Conservation (phyloP, 2,113 vertebrate genomes). For the Larimichthys polyactis region DNA sequence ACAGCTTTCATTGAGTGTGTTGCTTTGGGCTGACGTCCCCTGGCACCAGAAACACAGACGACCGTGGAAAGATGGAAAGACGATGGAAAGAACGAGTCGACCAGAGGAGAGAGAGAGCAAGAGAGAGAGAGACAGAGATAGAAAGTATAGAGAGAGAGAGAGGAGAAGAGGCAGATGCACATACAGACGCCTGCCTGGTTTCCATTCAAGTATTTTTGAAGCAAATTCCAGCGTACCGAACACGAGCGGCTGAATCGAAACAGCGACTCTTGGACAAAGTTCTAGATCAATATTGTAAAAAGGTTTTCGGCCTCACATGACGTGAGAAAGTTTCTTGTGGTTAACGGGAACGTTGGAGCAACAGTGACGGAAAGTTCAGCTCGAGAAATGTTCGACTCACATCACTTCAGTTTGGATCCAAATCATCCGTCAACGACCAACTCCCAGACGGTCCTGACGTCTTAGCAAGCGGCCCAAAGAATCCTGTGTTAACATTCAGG, state of each 20-base stretch:
- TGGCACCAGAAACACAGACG: conserved; percentile 68
- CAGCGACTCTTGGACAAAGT: neutral
- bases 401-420: neutral
- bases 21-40: conserved; percentile 41
- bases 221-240: neutral
- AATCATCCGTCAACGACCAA: neutral
- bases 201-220: conserved; percentile 7
- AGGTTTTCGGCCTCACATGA: neutral
- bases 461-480: too few relatives aligned
- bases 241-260: neutral
- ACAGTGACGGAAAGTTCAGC: neutral
- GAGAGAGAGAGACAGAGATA: neutral
- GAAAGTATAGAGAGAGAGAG: neutral
- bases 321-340: neutral
- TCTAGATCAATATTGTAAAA: neutral
- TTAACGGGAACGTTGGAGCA: neutral
- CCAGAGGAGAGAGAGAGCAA: conserved; percentile 1
- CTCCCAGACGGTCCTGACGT: neutral
- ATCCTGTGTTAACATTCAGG: too few relatives aligned
- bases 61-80: conserved; percentile 65
- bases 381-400: neutral
- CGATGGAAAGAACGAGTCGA: conserved; percentile 66
- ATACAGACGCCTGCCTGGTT: conserved; percentile 1
- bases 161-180: conserved; percentile 15
- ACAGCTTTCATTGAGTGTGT: conserved; percentile 68